A percentile compares a stretch with the other conserved stretches of the same genome.
Evolutionary conservation across 2,113 vertebrate species (phyloP).

Genomic region (Myiagra hebetior): DNA sequence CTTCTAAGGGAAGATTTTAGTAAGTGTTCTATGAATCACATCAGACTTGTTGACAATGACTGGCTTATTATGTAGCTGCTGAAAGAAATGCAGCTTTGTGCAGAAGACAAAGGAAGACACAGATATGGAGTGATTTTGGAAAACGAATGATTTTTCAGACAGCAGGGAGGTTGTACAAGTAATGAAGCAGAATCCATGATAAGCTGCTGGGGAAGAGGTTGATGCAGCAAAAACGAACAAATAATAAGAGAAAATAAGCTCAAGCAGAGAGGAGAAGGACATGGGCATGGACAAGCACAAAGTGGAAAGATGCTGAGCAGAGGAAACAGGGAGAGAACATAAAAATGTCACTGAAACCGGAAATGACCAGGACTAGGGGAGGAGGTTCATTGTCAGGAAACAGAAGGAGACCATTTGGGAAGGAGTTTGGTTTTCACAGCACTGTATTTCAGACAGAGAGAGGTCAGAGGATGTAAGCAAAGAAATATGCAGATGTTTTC

Average conservation of each 20-base stretch:
- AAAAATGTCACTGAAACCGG: neutral
- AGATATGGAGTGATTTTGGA: neutral
- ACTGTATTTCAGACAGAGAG: neutral
- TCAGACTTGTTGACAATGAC: neutral
- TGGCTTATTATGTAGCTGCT: neutral
- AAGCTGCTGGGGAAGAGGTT: neutral
- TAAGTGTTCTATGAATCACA: neutral
- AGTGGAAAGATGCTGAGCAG: neutral
- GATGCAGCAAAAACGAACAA: neutral
- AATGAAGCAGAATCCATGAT: neutral
- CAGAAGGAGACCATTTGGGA: neutral
- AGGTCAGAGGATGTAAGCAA: neutral
- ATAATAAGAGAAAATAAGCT: neutral
- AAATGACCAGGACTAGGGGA: neutral
- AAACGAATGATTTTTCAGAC: constrained; percentile 1
- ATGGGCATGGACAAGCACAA: neutral
- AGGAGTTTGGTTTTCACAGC: neutral
- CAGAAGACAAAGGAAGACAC: neutral
- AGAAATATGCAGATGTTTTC: neutral
- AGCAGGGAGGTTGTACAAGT: neutral
- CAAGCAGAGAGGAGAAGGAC: neutral
- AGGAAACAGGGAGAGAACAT: neutral
- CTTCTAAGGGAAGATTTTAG: neutral
- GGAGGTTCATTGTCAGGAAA: neutral
- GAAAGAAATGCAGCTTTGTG: neutral